phyloP scores from a whole-genome alignment of 2,888 invertebrate species.

The Fragum whitleyi region DNA sequence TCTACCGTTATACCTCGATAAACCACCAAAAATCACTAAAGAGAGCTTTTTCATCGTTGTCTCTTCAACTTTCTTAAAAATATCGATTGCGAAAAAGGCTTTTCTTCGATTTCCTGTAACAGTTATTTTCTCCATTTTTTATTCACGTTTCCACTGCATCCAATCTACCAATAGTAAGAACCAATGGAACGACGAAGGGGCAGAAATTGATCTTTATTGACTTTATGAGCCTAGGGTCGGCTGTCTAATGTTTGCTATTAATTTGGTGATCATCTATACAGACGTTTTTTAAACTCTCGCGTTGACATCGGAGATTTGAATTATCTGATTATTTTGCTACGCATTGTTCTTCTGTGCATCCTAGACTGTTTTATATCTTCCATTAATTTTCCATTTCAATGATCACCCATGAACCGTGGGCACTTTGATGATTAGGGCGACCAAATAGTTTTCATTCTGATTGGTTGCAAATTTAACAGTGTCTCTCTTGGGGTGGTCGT shows the following conservation, averaged over 20 bases:
- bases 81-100: too few relatives aligned
- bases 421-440: neutral
- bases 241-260: conserved; percentile 24
- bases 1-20: too few relatives aligned
- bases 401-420: neutral
- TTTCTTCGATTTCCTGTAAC: too few relatives aligned
- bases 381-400: neutral
- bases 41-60: too few relatives aligned
- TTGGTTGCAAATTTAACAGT: neutral
- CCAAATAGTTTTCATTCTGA: too few relatives aligned
- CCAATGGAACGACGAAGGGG: too few relatives aligned
- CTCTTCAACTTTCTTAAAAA: too few relatives aligned
- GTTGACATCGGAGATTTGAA: conserved; percentile 8
- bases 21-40: too few relatives aligned
- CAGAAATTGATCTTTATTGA: neutral
- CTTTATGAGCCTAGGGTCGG: conserved; percentile 19
- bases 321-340: conserved; percentile 11
- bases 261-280: conserved; percentile 23
- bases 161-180: too few relatives aligned
- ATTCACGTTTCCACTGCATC: too few relatives aligned
- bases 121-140: too few relatives aligned
- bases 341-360: conserved; percentile 12
- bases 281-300: conserved; percentile 6
- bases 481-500: neutral
- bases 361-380: conserved; percentile 13